phyloP scores from a whole-genome alignment of 2,797 vertebrate species.

The Vultur gryphus region DNA sequence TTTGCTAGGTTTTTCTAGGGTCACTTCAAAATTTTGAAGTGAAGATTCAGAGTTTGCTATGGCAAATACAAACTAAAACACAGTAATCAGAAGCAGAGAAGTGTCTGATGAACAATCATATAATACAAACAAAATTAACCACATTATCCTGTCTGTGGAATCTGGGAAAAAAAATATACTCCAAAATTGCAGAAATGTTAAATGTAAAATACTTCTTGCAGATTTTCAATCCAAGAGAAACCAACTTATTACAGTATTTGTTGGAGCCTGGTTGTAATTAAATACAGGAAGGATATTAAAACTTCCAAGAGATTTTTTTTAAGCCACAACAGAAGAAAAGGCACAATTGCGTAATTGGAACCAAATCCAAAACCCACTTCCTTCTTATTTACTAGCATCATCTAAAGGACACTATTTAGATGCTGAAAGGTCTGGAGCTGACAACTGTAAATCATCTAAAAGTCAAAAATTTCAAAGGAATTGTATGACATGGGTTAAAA shows the following conservation, averaged over 20 bases:
- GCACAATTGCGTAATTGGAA: conserved; percentile 79
- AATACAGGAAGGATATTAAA: conserved; percentile 80
- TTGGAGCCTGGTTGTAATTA: conserved; percentile 74
- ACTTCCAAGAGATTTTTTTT: conserved; percentile 76
- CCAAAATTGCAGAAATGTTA: conserved; percentile 21
- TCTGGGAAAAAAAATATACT: not conserved
- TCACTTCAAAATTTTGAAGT: not conserved
- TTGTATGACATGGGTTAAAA: conserved; percentile 67
- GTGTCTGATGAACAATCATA: conserved; percentile 3
- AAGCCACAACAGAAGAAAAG: conserved; percentile 80
- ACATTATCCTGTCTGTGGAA: not conserved
- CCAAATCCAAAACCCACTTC: conserved; percentile 81
- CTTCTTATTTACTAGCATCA: conserved; percentile 79
- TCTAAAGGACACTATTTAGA: conserved; percentile 76
- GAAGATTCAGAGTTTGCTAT: not conserved
- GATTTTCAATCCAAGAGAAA: conserved; percentile 48
- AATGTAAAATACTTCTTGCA: conserved; percentile 28
- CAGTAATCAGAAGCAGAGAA: conserved; percentile 19
- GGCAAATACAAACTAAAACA: not conserved
- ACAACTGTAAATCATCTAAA: conserved; percentile 70
- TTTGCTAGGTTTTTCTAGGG: not conserved
- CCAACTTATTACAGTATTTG: conserved; percentile 59
- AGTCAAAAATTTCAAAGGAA: conserved; percentile 65
- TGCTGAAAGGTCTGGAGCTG: conserved; percentile 65
- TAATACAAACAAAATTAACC: conserved; percentile 17